Conservation (phyloP, 1,140 invertebrate species). For the Aphelenchoides fujianensis region DNA sequence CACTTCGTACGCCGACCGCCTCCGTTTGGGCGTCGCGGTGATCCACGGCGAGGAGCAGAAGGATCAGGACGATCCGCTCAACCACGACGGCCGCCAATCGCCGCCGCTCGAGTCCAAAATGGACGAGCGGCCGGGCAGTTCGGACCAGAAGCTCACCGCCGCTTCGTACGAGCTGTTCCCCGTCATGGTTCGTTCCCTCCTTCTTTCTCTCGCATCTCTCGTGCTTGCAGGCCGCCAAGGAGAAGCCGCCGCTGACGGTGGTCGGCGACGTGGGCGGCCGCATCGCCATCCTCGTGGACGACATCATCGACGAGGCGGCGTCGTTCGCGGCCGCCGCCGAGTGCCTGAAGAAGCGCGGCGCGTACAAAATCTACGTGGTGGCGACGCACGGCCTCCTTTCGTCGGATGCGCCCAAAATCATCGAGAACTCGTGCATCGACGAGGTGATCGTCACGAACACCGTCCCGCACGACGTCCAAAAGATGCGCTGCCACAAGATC, state of each 20-base stretch:
- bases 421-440: conserved; percentile 94
- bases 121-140: neutral
- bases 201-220: too few species aligned
- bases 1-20: conserved; percentile 91
- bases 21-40: conserved; percentile 83
- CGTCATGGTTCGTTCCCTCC: too few species aligned
- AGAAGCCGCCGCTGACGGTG: conserved; percentile 96
- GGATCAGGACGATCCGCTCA: conserved; percentile 57
- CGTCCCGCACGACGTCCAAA: conserved; percentile 81
- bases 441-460: conserved; percentile 70
- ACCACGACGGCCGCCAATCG: conserved; percentile 66
- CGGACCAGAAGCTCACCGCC: conserved; percentile 6
- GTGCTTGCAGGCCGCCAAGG: conserved; percentile 91
- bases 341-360: conserved; percentile 83
- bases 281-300: conserved; percentile 98
- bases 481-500: conserved; percentile 49
- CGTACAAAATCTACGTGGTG: conserved; percentile 97
- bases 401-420: conserved; percentile 87
- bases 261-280: conserved; percentile 93
- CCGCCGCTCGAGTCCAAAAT: conserved; percentile 64
- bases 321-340: conserved; percentile 90
- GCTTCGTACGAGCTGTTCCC: conserved; percentile 76
- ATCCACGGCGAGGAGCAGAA: conserved; percentile 92
- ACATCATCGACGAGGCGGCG: conserved; percentile 92
- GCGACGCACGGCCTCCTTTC: conserved; percentile 95